Evolutionary conservation across 2,113 vertebrate species (phyloP).

Genomic region (Neolamprologus sp.): DNA sequence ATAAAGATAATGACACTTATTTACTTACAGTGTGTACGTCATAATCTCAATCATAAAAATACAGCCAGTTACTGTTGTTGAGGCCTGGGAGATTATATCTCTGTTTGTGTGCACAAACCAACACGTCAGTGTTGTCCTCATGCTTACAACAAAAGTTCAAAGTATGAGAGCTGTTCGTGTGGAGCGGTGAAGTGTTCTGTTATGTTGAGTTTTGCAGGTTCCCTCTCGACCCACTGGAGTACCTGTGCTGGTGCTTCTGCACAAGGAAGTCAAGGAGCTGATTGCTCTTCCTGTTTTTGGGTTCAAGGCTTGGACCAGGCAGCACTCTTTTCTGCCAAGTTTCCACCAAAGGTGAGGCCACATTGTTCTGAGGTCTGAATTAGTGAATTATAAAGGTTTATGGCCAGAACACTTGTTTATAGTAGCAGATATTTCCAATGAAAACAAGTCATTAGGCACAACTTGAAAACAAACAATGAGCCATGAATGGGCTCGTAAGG

Average conservation of each 20-base stretch:
- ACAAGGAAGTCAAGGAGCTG: conserved; percentile 47
- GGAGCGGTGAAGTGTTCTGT: neutral
- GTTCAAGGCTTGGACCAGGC: conserved; percentile 10
- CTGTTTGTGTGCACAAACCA: neutral
- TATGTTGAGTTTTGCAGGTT: neutral
- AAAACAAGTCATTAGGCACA: neutral
- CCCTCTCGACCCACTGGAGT: neutral
- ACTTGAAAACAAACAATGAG: neutral
- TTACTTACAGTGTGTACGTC: neutral
- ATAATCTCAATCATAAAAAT: neutral
- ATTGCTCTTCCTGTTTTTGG: conserved; percentile 63
- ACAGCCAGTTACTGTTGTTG: neutral
- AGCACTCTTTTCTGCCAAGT: conserved; percentile 20
- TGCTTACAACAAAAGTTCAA: neutral
- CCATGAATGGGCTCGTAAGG: neutral
- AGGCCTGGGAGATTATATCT: neutral
- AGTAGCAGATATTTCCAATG: neutral
- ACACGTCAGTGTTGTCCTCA: neutral
- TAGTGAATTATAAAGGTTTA: neutral
- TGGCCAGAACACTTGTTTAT: neutral
- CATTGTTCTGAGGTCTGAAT: neutral
- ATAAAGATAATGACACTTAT: conserved; percentile 35
- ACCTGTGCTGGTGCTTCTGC: neutral
- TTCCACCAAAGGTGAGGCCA: conserved; percentile 44
- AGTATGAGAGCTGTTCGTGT: neutral